These are phyloP conservation scores for Naja naja DNA, from an alignment of 2,113 vertebrate genomes.

Conservation along the genomic window DNA sequence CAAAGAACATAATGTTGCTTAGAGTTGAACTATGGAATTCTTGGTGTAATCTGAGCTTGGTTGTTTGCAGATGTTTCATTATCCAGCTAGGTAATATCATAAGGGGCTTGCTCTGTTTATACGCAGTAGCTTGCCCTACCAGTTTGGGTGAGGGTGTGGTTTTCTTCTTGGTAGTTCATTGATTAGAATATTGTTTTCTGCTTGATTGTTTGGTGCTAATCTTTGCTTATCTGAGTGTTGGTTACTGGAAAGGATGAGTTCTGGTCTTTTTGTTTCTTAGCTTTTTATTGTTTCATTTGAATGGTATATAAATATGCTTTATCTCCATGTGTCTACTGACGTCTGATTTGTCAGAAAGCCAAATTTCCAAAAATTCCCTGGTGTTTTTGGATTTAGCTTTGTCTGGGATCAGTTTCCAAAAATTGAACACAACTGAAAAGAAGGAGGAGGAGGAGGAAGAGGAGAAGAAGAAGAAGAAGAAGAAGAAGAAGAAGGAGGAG, in stretches of 20 bases:
- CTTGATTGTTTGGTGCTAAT: not conserved
- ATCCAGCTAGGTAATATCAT: not conserved
- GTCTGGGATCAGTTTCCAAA: not conserved
- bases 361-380: not conserved
- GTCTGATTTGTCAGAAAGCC: not conserved
- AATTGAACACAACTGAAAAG: not conserved
- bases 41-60: not conserved
- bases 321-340: not conserved
- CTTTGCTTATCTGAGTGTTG: not conserved
- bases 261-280: not conserved
- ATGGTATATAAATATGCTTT: not conserved
- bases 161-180: not conserved
- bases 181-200: not conserved
- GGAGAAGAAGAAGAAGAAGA: fast-evolving
- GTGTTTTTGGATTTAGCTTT: not conserved
- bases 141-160: not conserved
- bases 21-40: not conserved
- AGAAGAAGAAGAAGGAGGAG: fast-evolving
- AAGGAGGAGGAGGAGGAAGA: too few relatives aligned
- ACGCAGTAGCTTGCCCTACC: not conserved
- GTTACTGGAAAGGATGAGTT: not conserved
- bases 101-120: not conserved
- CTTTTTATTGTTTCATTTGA: not conserved
- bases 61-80: not conserved
- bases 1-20: not conserved